Conservation (phyloP, 2,888 invertebrate species). For the Penaeus monodon region DNA sequence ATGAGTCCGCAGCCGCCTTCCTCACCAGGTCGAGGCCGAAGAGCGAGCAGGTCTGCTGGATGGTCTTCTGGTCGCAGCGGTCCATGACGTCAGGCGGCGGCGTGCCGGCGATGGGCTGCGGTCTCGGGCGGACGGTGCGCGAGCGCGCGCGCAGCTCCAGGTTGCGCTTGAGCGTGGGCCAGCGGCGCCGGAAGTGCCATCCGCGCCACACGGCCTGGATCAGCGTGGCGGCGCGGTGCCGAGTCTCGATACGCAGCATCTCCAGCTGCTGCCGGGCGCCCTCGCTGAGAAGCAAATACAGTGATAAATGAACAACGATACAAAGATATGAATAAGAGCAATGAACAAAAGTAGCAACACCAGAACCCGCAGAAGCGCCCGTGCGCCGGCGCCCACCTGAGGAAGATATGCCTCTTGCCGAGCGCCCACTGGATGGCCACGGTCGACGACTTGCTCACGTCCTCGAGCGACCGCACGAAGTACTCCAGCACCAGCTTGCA, state of each 20-base stretch:
- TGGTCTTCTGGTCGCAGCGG: constrained; percentile 88
- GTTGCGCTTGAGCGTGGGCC: constrained; percentile 75
- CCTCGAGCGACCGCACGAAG: constrained; percentile 70
- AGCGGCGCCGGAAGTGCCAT: constrained; percentile 79
- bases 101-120: constrained; percentile 91
- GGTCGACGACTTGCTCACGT: constrained; percentile 68
- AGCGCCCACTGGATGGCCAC: constrained; percentile 89
- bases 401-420: constrained; percentile 92
- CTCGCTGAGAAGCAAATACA: constrained; percentile 76
- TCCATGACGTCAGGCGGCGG: constrained; percentile 80
- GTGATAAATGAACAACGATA: constrained; percentile 19
- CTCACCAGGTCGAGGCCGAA: constrained; percentile 89
- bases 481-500: constrained; percentile 82
- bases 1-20: constrained; percentile 37
- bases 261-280: constrained; percentile 92
- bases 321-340: background rate
- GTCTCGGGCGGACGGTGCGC: constrained; percentile 76
- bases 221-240: constrained; percentile 84
- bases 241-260: constrained; percentile 81
- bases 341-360: background rate
- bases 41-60: constrained; percentile 89
- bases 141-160: constrained; percentile 66
- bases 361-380: background rate
- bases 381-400: constrained; percentile 72
- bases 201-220: constrained; percentile 89